These are phyloP conservation scores for Stigmatopora argus DNA, from an alignment of 2,113 vertebrate species.

Conservation along the genomic window DNA sequence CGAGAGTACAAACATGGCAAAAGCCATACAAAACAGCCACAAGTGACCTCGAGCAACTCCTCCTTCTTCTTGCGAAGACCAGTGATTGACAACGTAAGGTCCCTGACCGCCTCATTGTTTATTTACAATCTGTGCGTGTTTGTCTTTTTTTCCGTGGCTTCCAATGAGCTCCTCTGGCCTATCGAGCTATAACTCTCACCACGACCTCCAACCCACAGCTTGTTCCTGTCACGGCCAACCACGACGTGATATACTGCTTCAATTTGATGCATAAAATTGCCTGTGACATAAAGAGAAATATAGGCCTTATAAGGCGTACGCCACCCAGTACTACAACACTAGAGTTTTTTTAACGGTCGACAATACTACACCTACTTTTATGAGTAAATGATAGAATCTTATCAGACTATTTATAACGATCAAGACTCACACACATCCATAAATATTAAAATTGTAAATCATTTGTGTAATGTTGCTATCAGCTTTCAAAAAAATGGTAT, in stretches of 20 bases:
- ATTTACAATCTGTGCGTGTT: not conserved
- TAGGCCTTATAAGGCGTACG: not conserved
- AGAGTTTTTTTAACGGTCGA: not conserved
- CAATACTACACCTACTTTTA: too few species aligned
- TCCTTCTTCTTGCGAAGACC: not conserved
- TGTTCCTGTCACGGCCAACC: not conserved
- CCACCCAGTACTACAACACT: too few species aligned
- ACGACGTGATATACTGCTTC: not conserved
- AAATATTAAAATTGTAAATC: too few species aligned
- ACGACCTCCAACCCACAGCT: not conserved
- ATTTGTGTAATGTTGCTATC: too few species aligned
- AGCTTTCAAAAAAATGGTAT: too few species aligned
- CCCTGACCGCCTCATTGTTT: not conserved
- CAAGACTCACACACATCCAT: too few species aligned
- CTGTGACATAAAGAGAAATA: not conserved
- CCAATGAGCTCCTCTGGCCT: not conserved
- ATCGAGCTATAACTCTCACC: not conserved
- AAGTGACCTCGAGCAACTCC: not conserved
- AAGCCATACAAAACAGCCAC: not conserved
- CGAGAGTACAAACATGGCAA: not conserved
- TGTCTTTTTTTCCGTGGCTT: not conserved
- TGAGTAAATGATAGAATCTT: too few species aligned
- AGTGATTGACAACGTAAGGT: not conserved
- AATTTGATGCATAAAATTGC: not conserved
- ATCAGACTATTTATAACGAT: too few species aligned